phyloP scores from a whole-genome alignment of 2,113 vertebrate genomes.

The Macquaria australasica region DNA sequence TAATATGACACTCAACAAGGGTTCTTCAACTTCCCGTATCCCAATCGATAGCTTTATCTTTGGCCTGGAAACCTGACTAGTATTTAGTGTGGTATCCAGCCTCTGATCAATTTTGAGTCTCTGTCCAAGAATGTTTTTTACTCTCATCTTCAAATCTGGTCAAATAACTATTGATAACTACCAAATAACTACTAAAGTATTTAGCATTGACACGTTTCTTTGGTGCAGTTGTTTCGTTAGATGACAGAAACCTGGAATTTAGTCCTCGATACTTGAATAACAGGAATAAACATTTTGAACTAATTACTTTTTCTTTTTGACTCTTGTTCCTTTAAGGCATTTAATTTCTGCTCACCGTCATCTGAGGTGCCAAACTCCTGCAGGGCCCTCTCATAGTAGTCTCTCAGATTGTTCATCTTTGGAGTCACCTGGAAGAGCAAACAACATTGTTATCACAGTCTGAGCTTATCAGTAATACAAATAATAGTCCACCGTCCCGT shows the following conservation, averaged over 20 bases:
- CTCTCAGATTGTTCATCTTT: conserved; percentile 90
- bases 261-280: conserved; percentile 17
- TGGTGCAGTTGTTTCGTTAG: neutral
- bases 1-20: neutral
- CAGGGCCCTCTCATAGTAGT: conserved; percentile 94
- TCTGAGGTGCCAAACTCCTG: conserved; percentile 92
- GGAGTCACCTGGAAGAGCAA: conserved; percentile 85
- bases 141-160: neutral
- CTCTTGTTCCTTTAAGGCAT: neutral
- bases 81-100: neutral
- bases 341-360: conserved; percentile 84
- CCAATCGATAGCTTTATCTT: neutral
- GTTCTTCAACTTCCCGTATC: neutral
- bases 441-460: neutral
- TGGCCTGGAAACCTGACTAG: neutral
- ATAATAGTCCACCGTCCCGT: neutral
- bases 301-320: neutral
- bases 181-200: neutral
- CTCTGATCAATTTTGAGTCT: neutral
- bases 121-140: neutral
- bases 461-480: neutral
- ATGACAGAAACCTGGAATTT: neutral
- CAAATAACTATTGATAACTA: neutral
- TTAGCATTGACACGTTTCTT: neutral
- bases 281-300: conserved; percentile 27